Evolutionary conservation across 2,113 vertebrate species (phyloP).

Genomic region (Rattus rattus): DNA sequence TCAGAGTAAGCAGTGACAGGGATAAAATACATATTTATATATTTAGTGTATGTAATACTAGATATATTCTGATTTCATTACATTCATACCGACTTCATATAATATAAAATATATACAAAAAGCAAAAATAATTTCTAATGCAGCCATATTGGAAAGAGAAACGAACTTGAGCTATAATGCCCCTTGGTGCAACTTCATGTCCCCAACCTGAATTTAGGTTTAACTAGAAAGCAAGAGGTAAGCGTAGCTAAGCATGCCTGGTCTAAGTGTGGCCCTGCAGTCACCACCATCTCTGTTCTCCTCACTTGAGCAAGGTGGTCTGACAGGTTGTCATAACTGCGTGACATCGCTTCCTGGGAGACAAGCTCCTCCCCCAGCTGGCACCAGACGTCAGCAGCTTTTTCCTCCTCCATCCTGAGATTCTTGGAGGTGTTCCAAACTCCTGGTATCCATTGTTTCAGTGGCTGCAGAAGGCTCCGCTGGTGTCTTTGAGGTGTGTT

Average conservation of each 20-base stretch:
- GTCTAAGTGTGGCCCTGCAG: not conserved
- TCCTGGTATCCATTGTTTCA: not conserved
- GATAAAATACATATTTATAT: not conserved
- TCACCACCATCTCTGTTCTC: not conserved
- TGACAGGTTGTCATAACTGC: not conserved
- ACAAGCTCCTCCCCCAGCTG: not conserved
- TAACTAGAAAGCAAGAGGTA: not conserved
- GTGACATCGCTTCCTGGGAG: not conserved
- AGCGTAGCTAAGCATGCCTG: not conserved
- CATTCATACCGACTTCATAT: not conserved
- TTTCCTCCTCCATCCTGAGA: not conserved
- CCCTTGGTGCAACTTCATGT: not conserved
- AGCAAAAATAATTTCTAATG: not conserved
- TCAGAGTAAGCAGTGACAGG: slow-evolving; percentile 1
- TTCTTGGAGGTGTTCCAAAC: not conserved
- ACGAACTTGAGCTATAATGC: not conserved
- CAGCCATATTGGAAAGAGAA: not conserved
- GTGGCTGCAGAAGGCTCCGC: not conserved
- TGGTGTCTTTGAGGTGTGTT: not conserved
- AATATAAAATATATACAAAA: not conserved
- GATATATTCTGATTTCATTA: slow-evolving; percentile 11
- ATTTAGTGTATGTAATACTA: not conserved
- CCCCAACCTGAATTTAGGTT: not conserved
- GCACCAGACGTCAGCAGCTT: not conserved
- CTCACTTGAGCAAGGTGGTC: not conserved